Base-by-base conservation (phyloP, 1,140 invertebrate species). In the Sarcophaga peregrina region DNA sequence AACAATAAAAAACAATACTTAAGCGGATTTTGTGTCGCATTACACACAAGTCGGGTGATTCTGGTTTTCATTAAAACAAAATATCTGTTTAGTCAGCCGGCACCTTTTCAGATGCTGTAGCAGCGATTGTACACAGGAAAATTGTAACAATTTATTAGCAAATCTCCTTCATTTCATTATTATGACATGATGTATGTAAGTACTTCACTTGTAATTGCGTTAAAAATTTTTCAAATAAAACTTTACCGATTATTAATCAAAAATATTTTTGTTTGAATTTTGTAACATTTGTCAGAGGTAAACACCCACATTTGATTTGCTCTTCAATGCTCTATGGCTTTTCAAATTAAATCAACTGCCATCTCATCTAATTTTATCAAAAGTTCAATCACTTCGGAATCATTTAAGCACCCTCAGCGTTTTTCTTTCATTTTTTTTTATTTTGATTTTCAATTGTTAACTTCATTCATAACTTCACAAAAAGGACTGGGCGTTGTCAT, bases 261-360 rank as follows among this genome's bases (percentile, higher is more conserved):
- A 37, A 37, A 37, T 1, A 37, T 37, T 52, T 25, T 17, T 68
- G 8, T 75, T 47, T 9, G 17, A 75, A 52, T 82, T 82, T 75
- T 82, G 81, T 75, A 82, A 82, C 81, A 82, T 82, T 82, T 82
- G 81, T 68, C 25, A 37, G 13, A 13, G 47, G 50, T 54, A 8
- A 52, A 82, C 81, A 17, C 81, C 81, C 72, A 82, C 72, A 37
- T n/a, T 13, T 15, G 47, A 15, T 13, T 47, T 50, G 3, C 1
- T 8, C 20, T 48, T 37, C 25, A 37, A 37, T 4, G 4, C 4
- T n/a, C n/a, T 37, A 2, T 25, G 9, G n/a, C 81, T 25, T 13
- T 15, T 50, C 68, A 82, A 82, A 37, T 48, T 47, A 0, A 37
- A 48, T 68, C 62, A n/a, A 13, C 48, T 37, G 54, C 47, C 20